These are phyloP conservation scores for Microvelia longipes DNA, from an alignment of 1,140 invertebrate genomes.

Conservation along the genomic window DNA sequence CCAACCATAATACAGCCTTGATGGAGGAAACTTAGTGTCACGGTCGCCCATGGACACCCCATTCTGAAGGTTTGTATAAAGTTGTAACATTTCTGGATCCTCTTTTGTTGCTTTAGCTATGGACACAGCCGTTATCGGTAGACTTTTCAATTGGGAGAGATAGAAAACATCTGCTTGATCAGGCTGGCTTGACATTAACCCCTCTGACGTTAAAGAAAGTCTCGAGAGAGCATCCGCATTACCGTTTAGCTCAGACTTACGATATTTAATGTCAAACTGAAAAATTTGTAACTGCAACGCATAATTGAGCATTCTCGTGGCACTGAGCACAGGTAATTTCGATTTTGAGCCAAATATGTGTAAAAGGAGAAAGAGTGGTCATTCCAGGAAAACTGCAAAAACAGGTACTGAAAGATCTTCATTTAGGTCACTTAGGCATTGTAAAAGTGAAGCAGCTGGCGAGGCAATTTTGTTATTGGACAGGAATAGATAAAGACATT, in stretches of 20 bases:
- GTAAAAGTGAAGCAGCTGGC: too few species aligned
- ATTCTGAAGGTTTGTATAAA: not conserved
- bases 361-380: too few species aligned
- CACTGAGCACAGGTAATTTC: constrained; percentile 1
- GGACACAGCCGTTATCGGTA: not conserved
- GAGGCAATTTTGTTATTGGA: too few species aligned
- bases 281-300: constrained; percentile 5
- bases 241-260: not conserved
- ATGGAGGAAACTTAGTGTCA: not conserved
- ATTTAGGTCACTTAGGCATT: too few species aligned
- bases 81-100: not conserved
- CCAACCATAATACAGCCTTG: not conserved
- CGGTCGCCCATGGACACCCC: not conserved
- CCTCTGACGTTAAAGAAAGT: not conserved
- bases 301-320: constrained; percentile 4
- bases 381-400: too few species aligned
- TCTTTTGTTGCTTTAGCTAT: not conserved
- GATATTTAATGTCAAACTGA: constrained; percentile 3
- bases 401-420: too few species aligned
- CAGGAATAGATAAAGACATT: too few species aligned
- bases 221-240: not conserved
- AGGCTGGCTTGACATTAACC: not conserved
- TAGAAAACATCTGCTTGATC: not conserved
- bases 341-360: not conserved
- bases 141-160: not conserved